A percentile compares a stretch with the other conserved stretches of the same genome.
Conservation (phyloP, 2,797 vertebrate genomes). For the Oryzias dopingdopingensis region DNA sequence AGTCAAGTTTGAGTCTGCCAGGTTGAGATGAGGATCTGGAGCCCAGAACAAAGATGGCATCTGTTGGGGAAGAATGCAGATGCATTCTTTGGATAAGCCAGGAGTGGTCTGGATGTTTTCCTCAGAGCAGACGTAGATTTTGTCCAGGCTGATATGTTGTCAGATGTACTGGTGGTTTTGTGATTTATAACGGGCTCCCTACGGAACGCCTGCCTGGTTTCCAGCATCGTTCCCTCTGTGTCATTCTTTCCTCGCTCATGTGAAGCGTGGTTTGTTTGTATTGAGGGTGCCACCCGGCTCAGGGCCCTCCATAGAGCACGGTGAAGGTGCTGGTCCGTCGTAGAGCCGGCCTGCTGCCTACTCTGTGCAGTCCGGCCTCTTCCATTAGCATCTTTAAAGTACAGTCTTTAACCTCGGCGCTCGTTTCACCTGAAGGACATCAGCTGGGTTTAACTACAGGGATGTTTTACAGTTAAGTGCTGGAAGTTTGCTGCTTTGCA, state of each 20-base stretch:
- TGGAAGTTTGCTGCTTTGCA: background rate
- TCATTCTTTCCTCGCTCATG: conserved; percentile 48
- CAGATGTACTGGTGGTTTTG: background rate
- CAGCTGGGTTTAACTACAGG: conserved; percentile 4
- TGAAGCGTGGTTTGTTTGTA: too few relatives aligned
- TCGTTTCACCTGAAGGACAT: conserved; percentile 41
- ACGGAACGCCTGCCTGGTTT: conserved; percentile 8
- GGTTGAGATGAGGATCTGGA: conserved; percentile 33
- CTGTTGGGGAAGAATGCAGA: conserved; percentile 63
- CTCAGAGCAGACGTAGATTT: conserved; percentile 4
- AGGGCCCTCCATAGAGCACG: background rate
- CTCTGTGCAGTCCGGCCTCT: conserved; percentile 34
- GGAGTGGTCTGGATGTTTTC: conserved; percentile 9
- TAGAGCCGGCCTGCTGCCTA: conserved; percentile 36
- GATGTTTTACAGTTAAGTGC: background rate
- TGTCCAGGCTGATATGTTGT: background rate
- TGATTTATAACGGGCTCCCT: background rate
- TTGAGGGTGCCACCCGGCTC: too few relatives aligned
- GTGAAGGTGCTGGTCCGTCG: conserved; percentile 11
- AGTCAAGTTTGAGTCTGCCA: conserved; percentile 7
- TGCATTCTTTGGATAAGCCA: conserved; percentile 60
- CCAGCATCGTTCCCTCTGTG: conserved; percentile 44
- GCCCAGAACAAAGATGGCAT: conserved; percentile 53
- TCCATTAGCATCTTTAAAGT: conserved; percentile 43
- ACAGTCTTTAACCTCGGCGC: conserved; percentile 48